phyloP scores from a whole-genome alignment of 2,113 vertebrate species.

The Natator depressus region DNA sequence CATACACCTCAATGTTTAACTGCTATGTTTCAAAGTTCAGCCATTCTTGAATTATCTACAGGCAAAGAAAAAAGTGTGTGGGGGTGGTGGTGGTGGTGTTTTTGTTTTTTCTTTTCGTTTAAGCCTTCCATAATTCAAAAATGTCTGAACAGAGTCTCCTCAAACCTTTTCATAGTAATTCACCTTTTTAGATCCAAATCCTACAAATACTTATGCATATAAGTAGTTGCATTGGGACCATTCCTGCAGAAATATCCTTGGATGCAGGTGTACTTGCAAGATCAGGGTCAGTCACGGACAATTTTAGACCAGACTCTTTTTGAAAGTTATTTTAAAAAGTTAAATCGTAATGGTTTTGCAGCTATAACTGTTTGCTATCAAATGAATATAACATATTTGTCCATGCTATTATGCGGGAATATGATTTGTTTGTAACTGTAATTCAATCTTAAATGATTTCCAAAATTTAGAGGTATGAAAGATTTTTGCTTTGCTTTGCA shows the following conservation, averaged over 20 bases:
- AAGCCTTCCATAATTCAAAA: neutral
- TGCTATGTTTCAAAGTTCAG: constrained; percentile 11
- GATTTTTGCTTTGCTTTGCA: neutral
- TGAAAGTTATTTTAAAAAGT: neutral
- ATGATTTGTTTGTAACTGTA: neutral
- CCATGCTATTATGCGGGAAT: neutral
- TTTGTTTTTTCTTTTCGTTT: neutral
- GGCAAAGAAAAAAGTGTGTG: neutral
- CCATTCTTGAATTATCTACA: neutral
- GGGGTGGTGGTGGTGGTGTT: neutral
- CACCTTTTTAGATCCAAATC: neutral
- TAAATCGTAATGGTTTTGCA: neutral
- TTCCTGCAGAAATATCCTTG: neutral
- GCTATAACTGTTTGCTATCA: fast-evolving
- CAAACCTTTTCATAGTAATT: neutral
- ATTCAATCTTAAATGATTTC: neutral
- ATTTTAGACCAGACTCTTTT: neutral
- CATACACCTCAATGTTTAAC: constrained; percentile 14
- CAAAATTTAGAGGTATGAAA: neutral
- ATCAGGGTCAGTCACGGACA: neutral
- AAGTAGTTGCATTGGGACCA: neutral
- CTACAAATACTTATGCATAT: neutral
- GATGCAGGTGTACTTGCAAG: neutral
- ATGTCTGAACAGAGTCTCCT: neutral
- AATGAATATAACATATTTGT: neutral